Conservation (phyloP, 2,888 invertebrate species). For the Nezara viridula region DNA sequence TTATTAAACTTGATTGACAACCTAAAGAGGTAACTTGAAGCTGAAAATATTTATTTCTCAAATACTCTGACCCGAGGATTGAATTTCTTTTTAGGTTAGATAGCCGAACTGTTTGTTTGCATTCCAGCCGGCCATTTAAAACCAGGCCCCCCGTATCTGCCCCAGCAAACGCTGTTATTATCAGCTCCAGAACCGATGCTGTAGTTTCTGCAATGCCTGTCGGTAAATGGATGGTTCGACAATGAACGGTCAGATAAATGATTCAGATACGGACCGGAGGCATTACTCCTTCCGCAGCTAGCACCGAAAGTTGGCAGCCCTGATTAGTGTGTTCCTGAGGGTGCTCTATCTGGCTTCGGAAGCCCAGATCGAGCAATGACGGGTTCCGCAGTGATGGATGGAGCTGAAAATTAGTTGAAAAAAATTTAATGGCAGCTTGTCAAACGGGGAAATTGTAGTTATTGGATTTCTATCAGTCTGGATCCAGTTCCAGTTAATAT, state of each 20-base stretch:
- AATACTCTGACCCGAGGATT: background rate
- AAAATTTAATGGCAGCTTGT: conserved; percentile 42
- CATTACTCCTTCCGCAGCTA: conserved; percentile 7
- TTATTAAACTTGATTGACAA: background rate
- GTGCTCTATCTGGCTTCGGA: conserved; percentile 44
- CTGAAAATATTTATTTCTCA: background rate
- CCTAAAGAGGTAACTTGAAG: background rate
- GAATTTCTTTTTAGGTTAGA: background rate
- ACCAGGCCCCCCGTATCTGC: conserved; percentile 5
- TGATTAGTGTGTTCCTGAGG: conserved; percentile 36
- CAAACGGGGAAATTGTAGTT: conserved; percentile 31
- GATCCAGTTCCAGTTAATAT: conserved; percentile 39
- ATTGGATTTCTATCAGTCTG: conserved; percentile 41
- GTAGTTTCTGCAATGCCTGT: conserved; percentile 37
- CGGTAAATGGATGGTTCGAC: conserved; percentile 19
- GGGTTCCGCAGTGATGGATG: background rate
- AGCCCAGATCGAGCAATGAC: conserved; percentile 5
- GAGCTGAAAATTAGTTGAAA: conserved; percentile 15
- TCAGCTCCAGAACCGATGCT: conserved; percentile 7
- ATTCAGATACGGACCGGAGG: conserved; percentile 22
- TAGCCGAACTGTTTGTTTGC: conserved; percentile 5
- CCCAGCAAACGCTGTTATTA: conserved; percentile 36
- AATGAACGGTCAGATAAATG: conserved; percentile 48
- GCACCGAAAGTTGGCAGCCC: conserved; percentile 9
- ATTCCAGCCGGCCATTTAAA: conserved; percentile 20